Evolutionary conservation across 1,140 invertebrate species (phyloP).

Genomic region (Ylistrum balloti): DNA sequence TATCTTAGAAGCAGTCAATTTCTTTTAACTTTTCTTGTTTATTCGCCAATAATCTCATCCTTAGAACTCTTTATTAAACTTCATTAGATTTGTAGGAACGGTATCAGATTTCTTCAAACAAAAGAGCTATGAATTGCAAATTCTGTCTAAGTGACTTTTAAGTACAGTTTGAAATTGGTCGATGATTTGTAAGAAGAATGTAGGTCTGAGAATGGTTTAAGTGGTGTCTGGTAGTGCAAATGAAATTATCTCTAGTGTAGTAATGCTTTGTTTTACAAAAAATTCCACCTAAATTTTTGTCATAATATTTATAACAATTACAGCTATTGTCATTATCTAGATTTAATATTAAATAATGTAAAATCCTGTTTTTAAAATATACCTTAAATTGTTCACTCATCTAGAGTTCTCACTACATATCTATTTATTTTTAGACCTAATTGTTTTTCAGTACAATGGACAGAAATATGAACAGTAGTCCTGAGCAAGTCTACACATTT

Average conservation of each 20-base stretch:
- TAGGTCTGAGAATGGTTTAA: neutral
- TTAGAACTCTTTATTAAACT: neutral
- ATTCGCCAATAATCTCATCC: neutral
- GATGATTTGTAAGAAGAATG: neutral
- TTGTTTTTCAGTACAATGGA: too few species aligned
- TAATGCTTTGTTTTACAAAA: too few species aligned
- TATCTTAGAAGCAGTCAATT: neutral
- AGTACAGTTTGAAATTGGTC: neutral
- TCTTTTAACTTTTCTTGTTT: constrained; percentile 34
- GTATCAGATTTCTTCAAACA: neutral
- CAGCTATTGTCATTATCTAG: too few species aligned
- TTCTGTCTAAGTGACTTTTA: neutral
- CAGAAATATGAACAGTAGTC: too few species aligned
- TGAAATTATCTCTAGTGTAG: neutral
- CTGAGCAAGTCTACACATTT: too few species aligned
- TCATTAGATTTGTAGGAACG: neutral
- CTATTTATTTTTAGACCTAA: too few species aligned
- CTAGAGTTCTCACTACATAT: too few species aligned
- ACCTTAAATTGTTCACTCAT: too few species aligned
- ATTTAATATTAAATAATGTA: too few species aligned
- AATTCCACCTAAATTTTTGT: neutral
- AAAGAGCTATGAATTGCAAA: neutral
- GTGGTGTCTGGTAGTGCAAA: neutral
- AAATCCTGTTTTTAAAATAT: too few species aligned
- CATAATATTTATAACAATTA: too few species aligned